Percentiles rank a stretch among this genome's conserved stretches.
Conservation (phyloP, 23 tunicate genomes). For the Styela plicata region DNA sequence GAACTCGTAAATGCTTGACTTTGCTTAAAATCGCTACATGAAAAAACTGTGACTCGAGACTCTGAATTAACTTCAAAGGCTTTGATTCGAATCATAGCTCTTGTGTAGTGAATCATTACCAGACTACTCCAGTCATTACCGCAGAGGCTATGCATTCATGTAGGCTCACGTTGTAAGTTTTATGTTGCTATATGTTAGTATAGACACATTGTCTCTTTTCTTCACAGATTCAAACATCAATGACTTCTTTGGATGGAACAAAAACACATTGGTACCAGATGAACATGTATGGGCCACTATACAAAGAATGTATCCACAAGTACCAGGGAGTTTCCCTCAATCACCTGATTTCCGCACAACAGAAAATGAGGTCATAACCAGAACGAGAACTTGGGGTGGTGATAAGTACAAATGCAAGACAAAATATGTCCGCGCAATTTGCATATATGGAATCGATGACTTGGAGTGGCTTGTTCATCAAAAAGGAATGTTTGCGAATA, state of each 20-base stretch:
- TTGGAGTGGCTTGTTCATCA: conserved; percentile 72
- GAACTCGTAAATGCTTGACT: no score
- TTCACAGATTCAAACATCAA: conserved; percentile 43
- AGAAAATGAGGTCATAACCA: conserved; percentile 59
- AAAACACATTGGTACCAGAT: conserved; percentile 89
- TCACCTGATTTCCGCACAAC: conserved; percentile 76
- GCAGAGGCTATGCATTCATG: no score
- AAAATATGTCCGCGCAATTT: conserved; percentile 52
- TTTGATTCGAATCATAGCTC: no score
- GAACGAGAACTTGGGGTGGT: conserved; percentile 74
- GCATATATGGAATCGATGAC: conserved; percentile 90
- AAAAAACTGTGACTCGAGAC: no score
- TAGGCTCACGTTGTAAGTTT: no score
- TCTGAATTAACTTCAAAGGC: no score
- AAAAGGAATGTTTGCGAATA: conserved; percentile 86
- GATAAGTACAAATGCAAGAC: conserved; percentile 76
- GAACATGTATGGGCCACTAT: conserved; percentile 94
- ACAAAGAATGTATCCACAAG: conserved; percentile 56
- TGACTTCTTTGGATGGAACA: conserved; percentile 71
- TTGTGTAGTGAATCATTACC: no score
- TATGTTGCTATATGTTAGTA: no score
- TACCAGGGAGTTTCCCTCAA: conserved; percentile 89
- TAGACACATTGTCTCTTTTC: no score
- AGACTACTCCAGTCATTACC: no score
- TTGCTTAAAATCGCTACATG: no score